phyloP scores from a whole-genome alignment of 2,888 invertebrate genomes.

The Ichneumoninae sp. region DNA sequence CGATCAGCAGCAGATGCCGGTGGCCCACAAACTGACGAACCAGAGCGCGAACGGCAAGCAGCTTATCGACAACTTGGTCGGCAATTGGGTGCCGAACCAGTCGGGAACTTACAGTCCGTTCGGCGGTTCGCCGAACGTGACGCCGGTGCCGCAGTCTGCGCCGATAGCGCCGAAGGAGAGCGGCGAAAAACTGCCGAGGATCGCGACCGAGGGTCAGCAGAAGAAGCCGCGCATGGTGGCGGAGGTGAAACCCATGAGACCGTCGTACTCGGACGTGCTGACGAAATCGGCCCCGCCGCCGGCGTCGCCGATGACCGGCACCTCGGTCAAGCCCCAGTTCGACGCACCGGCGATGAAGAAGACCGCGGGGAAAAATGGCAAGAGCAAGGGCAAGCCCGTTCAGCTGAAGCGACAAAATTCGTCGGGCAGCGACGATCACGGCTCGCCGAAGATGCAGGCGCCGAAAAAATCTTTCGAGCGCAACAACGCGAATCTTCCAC shows the following conservation, averaged over 20 bases:
- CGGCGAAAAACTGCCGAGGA: conserved; percentile 77
- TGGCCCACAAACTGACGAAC: conserved; percentile 69
- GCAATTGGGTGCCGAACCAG: conserved; percentile 90
- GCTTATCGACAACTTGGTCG: conserved; percentile 89
- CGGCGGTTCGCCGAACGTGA: conserved; percentile 85
- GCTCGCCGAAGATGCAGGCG: conserved; percentile 80
- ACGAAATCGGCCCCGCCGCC: conserved; percentile 87
- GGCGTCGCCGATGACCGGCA: conserved; percentile 77
- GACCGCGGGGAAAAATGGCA: conserved; percentile 82
- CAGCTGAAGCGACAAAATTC: conserved; percentile 86
- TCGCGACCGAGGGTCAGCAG: conserved; percentile 62
- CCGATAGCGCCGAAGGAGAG: conserved; percentile 71
- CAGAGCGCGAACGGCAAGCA: conserved; percentile 83
- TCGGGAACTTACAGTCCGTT: conserved; percentile 91
- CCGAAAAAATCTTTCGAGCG: conserved; percentile 82
- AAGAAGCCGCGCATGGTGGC: conserved; percentile 91
- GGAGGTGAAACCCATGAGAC: conserved; percentile 94
- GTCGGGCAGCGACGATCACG: conserved; percentile 86
- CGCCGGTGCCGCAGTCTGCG: conserved; percentile 76
- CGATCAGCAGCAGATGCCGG: conserved; percentile 72
- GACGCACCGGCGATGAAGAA: conserved; percentile 71
- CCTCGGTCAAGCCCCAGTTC: conserved; percentile 53
- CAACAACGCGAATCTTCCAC: conserved; percentile 83
- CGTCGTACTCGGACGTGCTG: conserved; percentile 93
- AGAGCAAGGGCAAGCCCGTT: conserved; percentile 84